These are phyloP conservation scores for Disparrhopalites patrizii DNA, from an alignment of 2,888 invertebrate species.

Conservation along the genomic window DNA sequence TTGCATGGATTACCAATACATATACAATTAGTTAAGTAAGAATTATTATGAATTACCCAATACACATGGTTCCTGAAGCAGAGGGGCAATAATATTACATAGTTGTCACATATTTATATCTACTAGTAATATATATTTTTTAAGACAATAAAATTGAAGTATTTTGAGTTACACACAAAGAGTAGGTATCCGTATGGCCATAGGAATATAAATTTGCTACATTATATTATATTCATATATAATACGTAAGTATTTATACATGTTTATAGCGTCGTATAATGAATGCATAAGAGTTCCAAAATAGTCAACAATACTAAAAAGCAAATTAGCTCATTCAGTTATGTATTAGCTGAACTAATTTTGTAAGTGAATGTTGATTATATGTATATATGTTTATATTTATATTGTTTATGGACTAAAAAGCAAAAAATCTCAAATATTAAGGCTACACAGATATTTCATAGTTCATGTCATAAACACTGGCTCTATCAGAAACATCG, in stretches of 20 bases:
- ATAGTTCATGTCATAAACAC: constrained; percentile 91
- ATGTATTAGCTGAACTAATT: neutral
- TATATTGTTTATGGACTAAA: neutral
- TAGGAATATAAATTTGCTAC: too few species aligned
- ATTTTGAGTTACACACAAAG: neutral
- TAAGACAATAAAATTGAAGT: too few species aligned
- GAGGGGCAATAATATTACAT: neutral
- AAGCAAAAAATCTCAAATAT: constrained; percentile 10
- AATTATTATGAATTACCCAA: neutral
- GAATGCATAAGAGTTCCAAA: constrained; percentile 1
- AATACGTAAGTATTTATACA: too few species aligned
- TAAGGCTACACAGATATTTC: constrained; percentile 66
- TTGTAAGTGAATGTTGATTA: neutral
- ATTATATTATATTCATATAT: too few species aligned
- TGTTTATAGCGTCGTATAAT: too few species aligned
- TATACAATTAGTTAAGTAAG: too few species aligned
- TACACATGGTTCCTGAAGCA: neutral
- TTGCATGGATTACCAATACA: too few species aligned
- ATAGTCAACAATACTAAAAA: constrained; percentile 13
- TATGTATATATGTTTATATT: neutral
- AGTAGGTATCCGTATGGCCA: neutral
- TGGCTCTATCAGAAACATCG: constrained; percentile 75
- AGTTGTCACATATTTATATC: neutral
- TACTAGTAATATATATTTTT: too few species aligned
- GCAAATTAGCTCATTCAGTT: neutral